Conservation (phyloP, 2,113 vertebrate species). For the Collichthys lucidus region DNA sequence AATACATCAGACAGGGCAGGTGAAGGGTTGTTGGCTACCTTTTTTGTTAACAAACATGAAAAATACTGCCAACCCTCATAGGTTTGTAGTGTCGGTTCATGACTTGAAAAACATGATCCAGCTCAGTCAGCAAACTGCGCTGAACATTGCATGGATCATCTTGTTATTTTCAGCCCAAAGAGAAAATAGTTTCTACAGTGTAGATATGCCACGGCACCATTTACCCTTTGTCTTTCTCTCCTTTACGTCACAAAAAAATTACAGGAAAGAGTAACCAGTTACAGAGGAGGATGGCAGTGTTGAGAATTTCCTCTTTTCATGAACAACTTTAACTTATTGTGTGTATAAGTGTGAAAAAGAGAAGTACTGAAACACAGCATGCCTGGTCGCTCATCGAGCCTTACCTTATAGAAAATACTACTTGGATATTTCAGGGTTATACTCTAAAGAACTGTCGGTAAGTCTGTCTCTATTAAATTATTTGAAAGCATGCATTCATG, state of each 20-base stretch:
- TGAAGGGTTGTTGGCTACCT: not conserved
- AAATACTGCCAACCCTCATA: not conserved
- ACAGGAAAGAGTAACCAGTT: not conserved
- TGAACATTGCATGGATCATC: not conserved
- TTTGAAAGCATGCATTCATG: not conserved
- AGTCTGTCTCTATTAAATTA: not conserved
- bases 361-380: not conserved
- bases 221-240: not conserved
- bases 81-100: not conserved
- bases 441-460: not conserved
- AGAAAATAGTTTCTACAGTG: not conserved
- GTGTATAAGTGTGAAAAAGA: not conserved
- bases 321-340: too few species aligned
- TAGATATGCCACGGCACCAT: not conserved
- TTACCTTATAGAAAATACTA: not conserved
- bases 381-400: not conserved
- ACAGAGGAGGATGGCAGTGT: not conserved
- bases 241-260: not conserved
- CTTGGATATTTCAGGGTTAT: not conserved
- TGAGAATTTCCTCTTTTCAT: not conserved
- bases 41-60: constrained; percentile 19
- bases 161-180: not conserved
- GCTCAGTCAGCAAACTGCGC: not conserved
- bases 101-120: constrained; percentile 20
- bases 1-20: constrained; percentile 12